Evolutionary conservation across 2,888 invertebrate genomes (phyloP).

Genomic region (Andrena praecox): DNA sequence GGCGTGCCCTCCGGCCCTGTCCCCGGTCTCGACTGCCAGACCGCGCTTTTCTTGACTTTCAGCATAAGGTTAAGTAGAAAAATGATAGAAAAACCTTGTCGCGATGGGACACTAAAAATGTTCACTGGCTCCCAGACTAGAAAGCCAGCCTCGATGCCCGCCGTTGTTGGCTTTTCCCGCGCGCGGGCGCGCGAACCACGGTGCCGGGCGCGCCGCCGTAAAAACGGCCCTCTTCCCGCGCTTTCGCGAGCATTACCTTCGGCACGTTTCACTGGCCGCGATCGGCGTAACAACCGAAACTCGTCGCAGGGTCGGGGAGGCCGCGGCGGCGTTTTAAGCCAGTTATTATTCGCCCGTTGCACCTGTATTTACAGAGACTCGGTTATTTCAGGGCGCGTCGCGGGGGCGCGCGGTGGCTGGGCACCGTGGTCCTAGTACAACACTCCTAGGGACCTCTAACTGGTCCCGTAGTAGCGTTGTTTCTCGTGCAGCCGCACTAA

Average conservation of each 20-base stretch:
- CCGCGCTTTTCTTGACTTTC: too few relatives aligned
- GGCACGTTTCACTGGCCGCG: constrained; percentile 40
- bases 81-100: too few relatives aligned
- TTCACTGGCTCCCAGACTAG: too few relatives aligned
- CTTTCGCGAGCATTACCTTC: constrained; percentile 28
- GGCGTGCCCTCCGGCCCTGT: too few relatives aligned
- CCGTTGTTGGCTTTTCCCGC: constrained; percentile 31
- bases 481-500: constrained; percentile 74
- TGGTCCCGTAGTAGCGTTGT: background rate
- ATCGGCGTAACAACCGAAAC: constrained; percentile 38
- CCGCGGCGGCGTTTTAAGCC: constrained; percentile 21
- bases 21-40: too few relatives aligned
- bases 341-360: constrained; percentile 65
- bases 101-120: too few relatives aligned
- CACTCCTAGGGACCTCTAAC: constrained; percentile 60
- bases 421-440: constrained; percentile 73
- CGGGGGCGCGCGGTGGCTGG: background rate
- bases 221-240: constrained; percentile 25
- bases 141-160: background rate
- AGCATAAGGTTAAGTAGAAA: too few relatives aligned
- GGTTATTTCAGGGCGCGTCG: constrained; percentile 71
- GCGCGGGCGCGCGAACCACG: background rate
- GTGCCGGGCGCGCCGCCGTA: background rate
- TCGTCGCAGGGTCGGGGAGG: constrained; percentile 6
- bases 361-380: constrained; percentile 74